These are phyloP conservation scores for Metacarcinus magister DNA, from an alignment of 2,888 invertebrate genomes.

Conservation along the genomic window DNA sequence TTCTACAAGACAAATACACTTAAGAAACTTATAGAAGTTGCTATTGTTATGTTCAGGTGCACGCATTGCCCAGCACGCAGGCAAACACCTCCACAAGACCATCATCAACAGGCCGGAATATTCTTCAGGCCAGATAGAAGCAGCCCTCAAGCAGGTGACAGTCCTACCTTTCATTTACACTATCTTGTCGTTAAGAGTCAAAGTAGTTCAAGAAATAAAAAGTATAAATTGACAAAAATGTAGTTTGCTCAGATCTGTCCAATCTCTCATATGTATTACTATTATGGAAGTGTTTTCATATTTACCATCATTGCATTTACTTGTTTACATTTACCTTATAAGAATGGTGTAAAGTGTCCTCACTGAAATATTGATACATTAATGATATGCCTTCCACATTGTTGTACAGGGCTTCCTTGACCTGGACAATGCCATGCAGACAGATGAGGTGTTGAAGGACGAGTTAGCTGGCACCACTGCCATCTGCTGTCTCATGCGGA, in stretches of 20 bases:
- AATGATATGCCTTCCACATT: background rate
- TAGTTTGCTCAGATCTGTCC: background rate
- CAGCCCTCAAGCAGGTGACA: slow-evolving; percentile 92
- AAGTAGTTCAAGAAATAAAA: background rate
- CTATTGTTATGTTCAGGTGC: slow-evolving; percentile 87
- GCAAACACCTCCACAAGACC: slow-evolving; percentile 96
- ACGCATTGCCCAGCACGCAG: slow-evolving; percentile 96
- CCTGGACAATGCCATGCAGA: slow-evolving; percentile 95
- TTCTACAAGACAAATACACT: background rate
- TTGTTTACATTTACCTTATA: background rate
- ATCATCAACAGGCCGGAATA: slow-evolving; percentile 93
- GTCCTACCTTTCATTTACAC: background rate
- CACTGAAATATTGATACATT: background rate
- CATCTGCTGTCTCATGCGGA: slow-evolving; percentile 92
- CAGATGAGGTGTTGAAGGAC: slow-evolving; percentile 93
- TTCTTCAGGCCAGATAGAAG: slow-evolving; percentile 91
- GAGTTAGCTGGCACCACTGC: slow-evolving; percentile 98
- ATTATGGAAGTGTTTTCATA: background rate
- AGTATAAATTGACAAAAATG: background rate
- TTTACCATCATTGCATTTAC: background rate
- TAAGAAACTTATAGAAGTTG: background rate
- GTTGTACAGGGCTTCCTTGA: slow-evolving; percentile 91
- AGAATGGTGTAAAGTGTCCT: background rate
- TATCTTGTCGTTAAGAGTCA: background rate
- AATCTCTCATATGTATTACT: background rate